Conservation (phyloP, 53 echinoderm and acorn worm genomes). For the Crossaster papposus region DNA sequence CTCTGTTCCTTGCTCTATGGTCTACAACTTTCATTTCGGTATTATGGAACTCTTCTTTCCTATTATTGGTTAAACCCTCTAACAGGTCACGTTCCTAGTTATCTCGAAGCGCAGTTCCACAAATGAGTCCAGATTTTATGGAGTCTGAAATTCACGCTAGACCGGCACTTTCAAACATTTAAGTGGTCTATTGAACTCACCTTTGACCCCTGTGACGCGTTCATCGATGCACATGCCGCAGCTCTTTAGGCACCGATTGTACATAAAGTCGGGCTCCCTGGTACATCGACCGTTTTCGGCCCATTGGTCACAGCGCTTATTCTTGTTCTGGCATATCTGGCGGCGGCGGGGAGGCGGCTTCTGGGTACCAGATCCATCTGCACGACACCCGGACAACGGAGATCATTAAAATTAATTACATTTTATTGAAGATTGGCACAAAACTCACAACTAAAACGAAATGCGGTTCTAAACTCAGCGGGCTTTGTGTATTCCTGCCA, state of each 20-base stretch:
- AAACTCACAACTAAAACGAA: not conserved
- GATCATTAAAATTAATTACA: not conserved
- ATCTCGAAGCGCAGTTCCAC: too few relatives aligned
- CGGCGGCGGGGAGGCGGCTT: conserved; percentile 20
- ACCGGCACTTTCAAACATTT: too few relatives aligned
- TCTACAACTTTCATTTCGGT: too few relatives aligned
- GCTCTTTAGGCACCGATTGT: conserved; percentile 48
- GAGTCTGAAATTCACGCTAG: too few relatives aligned
- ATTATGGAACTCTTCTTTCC: too few relatives aligned
- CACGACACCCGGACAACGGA: not conserved
- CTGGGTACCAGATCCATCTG: conserved; percentile 19
- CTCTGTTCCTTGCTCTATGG: too few relatives aligned
- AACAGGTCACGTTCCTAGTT: too few relatives aligned
- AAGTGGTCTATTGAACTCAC: not conserved
- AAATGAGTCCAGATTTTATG: too few relatives aligned
- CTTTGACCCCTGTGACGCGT: conserved; percentile 47
- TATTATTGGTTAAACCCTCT: too few relatives aligned
- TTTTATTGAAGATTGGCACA: not conserved
- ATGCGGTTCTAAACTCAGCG: too few relatives aligned
- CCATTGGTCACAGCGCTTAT: conserved; percentile 71
- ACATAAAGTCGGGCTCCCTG: conserved; percentile 49
- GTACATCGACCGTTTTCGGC: conserved; percentile 66
- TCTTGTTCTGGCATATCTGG: conserved; percentile 66
- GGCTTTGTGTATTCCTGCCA: not conserved
- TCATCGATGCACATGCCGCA: conserved; percentile 65